Conservation (phyloP, 1,140 invertebrate species). For the Asbolus verrucosus region DNA sequence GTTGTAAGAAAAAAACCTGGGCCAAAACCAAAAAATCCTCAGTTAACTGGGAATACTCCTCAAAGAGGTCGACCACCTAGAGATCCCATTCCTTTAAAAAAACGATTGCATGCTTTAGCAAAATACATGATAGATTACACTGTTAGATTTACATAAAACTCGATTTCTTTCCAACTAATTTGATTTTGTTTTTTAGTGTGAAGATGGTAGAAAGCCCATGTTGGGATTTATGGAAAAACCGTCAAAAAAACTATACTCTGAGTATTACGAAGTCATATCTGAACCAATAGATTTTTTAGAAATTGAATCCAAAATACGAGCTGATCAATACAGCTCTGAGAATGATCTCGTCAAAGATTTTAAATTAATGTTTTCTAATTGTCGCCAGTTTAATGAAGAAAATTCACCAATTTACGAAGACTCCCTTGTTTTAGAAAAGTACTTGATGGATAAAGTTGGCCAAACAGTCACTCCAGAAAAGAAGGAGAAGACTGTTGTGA, state of each 20-base stretch:
- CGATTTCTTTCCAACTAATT: constrained; percentile 15
- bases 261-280: constrained; percentile 95
- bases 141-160: constrained; percentile 66
- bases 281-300: constrained; percentile 96
- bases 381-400: constrained; percentile 96
- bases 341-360: constrained; percentile 75
- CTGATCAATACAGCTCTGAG: constrained; percentile 72
- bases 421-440: constrained; percentile 88
- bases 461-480: constrained; percentile 67
- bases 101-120: constrained; percentile 78
- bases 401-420: constrained; percentile 95
- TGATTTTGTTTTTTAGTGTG: constrained; percentile 67
- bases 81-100: constrained; percentile 77
- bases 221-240: constrained; percentile 97
- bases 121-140: constrained; percentile 83
- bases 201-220: constrained; percentile 87
- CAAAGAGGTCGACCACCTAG: constrained; percentile 66
- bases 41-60: constrained; percentile 61
- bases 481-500: constrained; percentile 55
- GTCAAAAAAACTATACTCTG: constrained; percentile 94
- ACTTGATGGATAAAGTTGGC: constrained; percentile 86
- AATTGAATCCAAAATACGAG: constrained; percentile 92
- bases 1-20: constrained; percentile 64
- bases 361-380: constrained; percentile 94
- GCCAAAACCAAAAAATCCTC: constrained; percentile 68